phyloP scores from a whole-genome alignment of 2,888 invertebrate species.

The Erynnis tages region DNA sequence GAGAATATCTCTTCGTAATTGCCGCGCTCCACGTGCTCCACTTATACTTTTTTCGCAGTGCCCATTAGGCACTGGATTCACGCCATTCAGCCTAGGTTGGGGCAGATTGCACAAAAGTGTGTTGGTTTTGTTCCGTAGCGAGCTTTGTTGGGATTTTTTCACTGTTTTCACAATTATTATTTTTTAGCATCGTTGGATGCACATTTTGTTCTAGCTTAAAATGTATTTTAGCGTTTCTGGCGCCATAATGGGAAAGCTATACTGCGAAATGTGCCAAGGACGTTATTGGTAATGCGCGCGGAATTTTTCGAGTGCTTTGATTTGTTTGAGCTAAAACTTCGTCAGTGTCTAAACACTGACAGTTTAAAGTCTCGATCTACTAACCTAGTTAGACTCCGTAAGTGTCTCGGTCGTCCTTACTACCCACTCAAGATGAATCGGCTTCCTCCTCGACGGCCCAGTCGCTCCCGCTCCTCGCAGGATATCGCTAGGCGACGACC shows the following conservation, averaged over 20 bases:
- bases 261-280: conserved; percentile 5
- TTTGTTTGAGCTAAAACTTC: too few relatives aligned
- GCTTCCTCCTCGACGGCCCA: conserved; percentile 16
- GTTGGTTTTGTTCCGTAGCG: conserved; percentile 26
- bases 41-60: conserved; percentile 26
- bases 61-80: conserved; percentile 27
- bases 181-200: conserved; percentile 18
- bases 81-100: conserved; percentile 27
- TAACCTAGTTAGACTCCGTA: too few relatives aligned
- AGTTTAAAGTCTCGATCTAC: too few relatives aligned
- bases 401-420: conserved; percentile 14
- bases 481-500: conserved; percentile 12
- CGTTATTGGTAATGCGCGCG: conserved; percentile 15
- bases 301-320: not conserved
- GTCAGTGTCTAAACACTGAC: too few relatives aligned
- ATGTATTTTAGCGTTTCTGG: conserved; percentile 16
- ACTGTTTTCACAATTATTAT: conserved; percentile 26
- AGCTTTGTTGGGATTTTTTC: conserved; percentile 22
- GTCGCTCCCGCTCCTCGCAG: conserved; percentile 6
- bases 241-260: conserved; percentile 10
- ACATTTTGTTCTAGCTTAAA: conserved; percentile 14
- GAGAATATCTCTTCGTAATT: conserved; percentile 26
- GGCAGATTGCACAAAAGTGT: conserved; percentile 27
- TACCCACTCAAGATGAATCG: conserved; percentile 16
- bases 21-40: conserved; percentile 27